Percentiles rank a stretch among this genome's conserved stretches.
Conservation (phyloP, 2,888 invertebrate species). For the Eumerus sabulonum region DNA sequence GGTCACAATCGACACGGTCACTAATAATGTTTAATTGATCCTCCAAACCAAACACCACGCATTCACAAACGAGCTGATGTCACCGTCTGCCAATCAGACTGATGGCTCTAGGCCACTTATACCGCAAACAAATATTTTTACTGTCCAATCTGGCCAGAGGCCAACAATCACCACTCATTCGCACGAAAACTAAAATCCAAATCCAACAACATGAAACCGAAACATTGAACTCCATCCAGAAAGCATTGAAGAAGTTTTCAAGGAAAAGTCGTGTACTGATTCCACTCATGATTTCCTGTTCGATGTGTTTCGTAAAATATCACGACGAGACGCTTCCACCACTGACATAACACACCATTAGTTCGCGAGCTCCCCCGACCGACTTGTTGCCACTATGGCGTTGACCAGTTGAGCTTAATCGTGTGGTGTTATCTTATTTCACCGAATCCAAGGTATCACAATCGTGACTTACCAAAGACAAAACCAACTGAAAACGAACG, state of each 20-base stretch:
- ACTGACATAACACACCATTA: slow-evolving; percentile 65
- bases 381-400: slow-evolving; percentile 9
- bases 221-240: slow-evolving; percentile 25
- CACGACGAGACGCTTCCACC: slow-evolving; percentile 61
- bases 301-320: slow-evolving; percentile 52
- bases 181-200: not conserved
- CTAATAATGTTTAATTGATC: no score
- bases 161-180: slow-evolving; percentile 17
- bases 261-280: slow-evolving; percentile 67
- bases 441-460: slow-evolving; percentile 45
- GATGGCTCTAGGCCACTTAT: no score
- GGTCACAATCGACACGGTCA: no score
- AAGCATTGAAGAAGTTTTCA: slow-evolving; percentile 54
- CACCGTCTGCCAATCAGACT: no score
- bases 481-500: slow-evolving; percentile 8
- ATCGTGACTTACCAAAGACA: slow-evolving; percentile 62
- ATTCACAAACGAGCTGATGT: no score
- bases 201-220: not conserved
- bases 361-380: slow-evolving; percentile 30
- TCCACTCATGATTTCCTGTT: slow-evolving; percentile 68
- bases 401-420: slow-evolving; percentile 64
- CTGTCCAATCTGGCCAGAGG: slow-evolving; percentile 9
- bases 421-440: slow-evolving; percentile 66
- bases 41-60: no score
- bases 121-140: no score